These are phyloP conservation scores for Laupala kohalensis DNA, from an alignment of 1,140 invertebrate species.

Conservation along the genomic window DNA sequence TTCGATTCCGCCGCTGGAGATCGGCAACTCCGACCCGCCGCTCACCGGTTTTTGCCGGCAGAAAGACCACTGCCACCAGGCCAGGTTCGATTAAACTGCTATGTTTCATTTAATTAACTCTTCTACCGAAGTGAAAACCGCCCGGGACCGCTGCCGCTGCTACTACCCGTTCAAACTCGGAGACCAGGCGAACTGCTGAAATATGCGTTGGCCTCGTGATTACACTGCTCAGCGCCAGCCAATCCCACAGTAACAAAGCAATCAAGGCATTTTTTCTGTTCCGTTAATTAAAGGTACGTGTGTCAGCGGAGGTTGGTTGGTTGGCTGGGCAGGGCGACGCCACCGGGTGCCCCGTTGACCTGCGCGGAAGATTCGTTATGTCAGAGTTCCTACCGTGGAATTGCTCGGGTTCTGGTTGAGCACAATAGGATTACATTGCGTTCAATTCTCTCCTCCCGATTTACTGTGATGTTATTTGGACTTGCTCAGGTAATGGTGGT, in stretches of 20 bases:
- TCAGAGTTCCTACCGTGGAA: background rate
- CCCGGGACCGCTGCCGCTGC: too few relatives aligned
- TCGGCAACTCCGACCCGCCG: too few relatives aligned
- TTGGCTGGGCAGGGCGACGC: too few relatives aligned
- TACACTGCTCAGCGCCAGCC: background rate
- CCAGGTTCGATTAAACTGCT: background rate
- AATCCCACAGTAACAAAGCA: background rate
- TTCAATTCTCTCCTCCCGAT: too few relatives aligned
- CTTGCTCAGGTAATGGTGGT: too few relatives aligned
- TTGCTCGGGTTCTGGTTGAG: background rate
- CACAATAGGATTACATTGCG: too few relatives aligned
- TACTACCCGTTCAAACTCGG: too few relatives aligned
- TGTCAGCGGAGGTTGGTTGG: too few relatives aligned
- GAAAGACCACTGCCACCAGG: background rate
- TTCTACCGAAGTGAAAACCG: background rate
- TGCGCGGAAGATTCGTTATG: background rate
- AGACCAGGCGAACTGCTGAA: background rate
- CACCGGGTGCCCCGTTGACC: background rate
- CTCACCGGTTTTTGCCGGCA: background rate
- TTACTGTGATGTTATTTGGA: too few relatives aligned
- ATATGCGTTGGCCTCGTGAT: background rate
- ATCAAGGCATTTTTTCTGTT: background rate
- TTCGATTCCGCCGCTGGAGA: too few relatives aligned
- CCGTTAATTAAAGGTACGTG: background rate
- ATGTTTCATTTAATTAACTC: background rate